Base-by-base conservation (phyloP, 1,140 invertebrate species). In the Eueides isabella region DNA sequence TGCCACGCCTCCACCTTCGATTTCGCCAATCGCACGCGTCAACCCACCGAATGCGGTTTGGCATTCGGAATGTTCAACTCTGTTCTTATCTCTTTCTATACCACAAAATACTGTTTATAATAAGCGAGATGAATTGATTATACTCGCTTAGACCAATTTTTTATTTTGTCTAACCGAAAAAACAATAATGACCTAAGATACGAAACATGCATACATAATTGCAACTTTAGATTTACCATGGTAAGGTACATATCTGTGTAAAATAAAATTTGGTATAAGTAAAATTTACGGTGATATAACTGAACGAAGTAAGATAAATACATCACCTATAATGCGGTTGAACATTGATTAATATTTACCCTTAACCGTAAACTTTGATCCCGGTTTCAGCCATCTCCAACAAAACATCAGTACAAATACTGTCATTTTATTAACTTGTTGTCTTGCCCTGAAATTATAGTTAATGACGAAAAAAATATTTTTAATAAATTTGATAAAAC, bases 1-100 rank as follows among this genome's bases (percentile, higher is more conserved):
- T 76, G 82, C 83, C 85, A 89, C 87, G 88, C 87, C 90, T 84
- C 73, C 72, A 71, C 74, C 75, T 68, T 35, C 73, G 35, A 73
- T 38, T 61, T 72, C 72, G 72, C 87, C 87, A 89, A 89, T 89
- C 81, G 62, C 66, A 35, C 62, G 71, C 48, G 67, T 70, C 55
- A 76, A 55, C 76, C 76, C 76, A 74, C 75, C 74, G 75, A 79
- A 80, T 70, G 76, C 72, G 79, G 67, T 81, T 81, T 68, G 62
- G 61, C 55, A 72, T 67, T 48, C 68, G 69, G 64, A 78, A 75
- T 74, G 61, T 71, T 67, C 73, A 48, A 28, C 33, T 71, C 26
- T 82, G 71, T 76, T 75, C 64, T 77, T 74, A 77, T 87, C 85
- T 80, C 79, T 81, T 80, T 89, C 81, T 74, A 72, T 65, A 71